Evolutionary conservation across 2,113 vertebrate species (phyloP).

Genomic region (Corvus hawaiiensis): DNA sequence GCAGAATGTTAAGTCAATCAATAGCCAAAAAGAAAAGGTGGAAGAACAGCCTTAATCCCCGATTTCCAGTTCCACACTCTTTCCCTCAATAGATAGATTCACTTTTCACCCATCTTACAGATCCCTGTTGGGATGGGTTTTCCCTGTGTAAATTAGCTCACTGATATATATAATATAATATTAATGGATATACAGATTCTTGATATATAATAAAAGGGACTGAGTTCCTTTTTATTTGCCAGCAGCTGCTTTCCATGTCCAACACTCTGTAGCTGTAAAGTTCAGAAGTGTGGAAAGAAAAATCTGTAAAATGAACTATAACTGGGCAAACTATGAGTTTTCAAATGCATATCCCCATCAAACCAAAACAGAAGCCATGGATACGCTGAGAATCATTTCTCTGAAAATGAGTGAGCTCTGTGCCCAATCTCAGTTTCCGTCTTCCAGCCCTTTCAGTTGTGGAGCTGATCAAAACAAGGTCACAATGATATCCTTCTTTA

Average conservation of each 20-base stretch:
- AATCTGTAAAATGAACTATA: not conserved
- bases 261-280: not conserved
- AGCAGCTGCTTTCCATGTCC: not conserved
- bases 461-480: constrained; percentile 25
- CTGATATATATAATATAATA: too few relatives aligned
- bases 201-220: too few relatives aligned
- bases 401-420: not conserved
- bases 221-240: not conserved
- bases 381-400: not conserved
- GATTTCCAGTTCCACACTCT: not conserved
- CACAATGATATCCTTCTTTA: not conserved
- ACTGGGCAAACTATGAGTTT: not conserved
- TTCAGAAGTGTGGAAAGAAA: not conserved
- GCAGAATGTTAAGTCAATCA: not conserved
- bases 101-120: not conserved
- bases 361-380: not conserved
- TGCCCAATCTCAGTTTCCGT: not conserved
- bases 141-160: not conserved
- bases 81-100: not conserved
- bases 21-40: not conserved
- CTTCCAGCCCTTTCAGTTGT: not conserved
- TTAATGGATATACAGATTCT: too few relatives aligned
- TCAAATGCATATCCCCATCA: not conserved
- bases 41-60: not conserved
- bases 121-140: not conserved